Evolutionary conservation across 2,888 invertebrate species (phyloP).

Genomic region (Halictus quadricinctus): DNA sequence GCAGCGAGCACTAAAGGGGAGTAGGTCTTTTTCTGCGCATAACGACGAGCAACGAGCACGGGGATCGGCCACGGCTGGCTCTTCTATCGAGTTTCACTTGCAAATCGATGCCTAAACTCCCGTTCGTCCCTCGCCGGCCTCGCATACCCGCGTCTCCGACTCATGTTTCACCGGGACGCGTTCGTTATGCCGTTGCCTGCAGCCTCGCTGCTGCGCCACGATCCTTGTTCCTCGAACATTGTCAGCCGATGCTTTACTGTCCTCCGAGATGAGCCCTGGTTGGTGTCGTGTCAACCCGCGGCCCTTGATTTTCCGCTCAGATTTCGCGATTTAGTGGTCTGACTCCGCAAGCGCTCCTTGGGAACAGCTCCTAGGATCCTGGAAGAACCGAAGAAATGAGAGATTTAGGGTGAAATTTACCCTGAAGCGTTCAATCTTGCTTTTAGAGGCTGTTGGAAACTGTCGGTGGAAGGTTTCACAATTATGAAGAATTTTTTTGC

Average conservation of each 20-base stretch:
- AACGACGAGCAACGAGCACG: slow-evolving; percentile 53
- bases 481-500: no score
- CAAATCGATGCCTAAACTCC: slow-evolving; percentile 79
- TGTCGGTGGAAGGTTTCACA: not conserved
- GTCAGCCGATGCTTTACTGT: slow-evolving; percentile 73
- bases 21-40: slow-evolving; percentile 53
- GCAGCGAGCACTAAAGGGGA: slow-evolving; percentile 28
- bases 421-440: not conserved
- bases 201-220: slow-evolving; percentile 21
- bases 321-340: slow-evolving; percentile 21
- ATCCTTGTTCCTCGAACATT: slow-evolving; percentile 59
- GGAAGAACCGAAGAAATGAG: not conserved
- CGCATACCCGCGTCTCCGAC: slow-evolving; percentile 37
- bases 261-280: slow-evolving; percentile 30
- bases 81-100: slow-evolving; percentile 77
- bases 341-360: not conserved
- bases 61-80: slow-evolving; percentile 9
- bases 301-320: not conserved
- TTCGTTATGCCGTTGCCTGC: slow-evolving; percentile 75
- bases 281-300: not conserved
- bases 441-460: not conserved
- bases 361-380: not conserved
- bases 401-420: not conserved
- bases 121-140: slow-evolving; percentile 46
- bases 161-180: slow-evolving; percentile 78